Base-by-base conservation (phyloP, 1,140 invertebrate genomes). In the Lepidurus couesii region DNA sequence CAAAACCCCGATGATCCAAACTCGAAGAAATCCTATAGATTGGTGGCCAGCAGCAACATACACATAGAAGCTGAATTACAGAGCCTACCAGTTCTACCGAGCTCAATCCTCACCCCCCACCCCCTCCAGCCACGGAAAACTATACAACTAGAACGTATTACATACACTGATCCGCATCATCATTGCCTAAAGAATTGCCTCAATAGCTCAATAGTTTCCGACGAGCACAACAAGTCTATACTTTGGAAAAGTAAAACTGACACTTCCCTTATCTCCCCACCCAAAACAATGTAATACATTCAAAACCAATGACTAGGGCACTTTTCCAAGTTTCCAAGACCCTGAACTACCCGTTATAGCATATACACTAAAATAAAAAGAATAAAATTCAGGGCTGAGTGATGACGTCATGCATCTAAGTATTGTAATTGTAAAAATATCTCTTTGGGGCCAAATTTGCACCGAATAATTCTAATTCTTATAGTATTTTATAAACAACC, bases 1-100 rank as follows among this genome's bases (percentile, higher is more conserved):
- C 53, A 65, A 65, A 65, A 65, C 53, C 9, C 3, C 53, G 53
- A 65, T 65, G 53, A 65, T 65, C 53, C 53, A 65, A 34, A 65
- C 53, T 65, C 53, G 53, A 65, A 65, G 53, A 65, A 10, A 65
- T n/a, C 53, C n/a, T 65, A 7, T 13, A 65, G 16, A 65, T 65
- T 65, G 53, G 53, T 65, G 53, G 53, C 53, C 8, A 65, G 53
- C 8, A 65, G 13, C 53, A 16, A 13, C 53, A 21, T n/a, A 11
- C 16, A 13, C 53, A 65, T 21, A n/a, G 13, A 11, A 65, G 53
- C 53, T 16, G 6, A n/a, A 16, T 34, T 34, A 34, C 34, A 34
- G 34, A 34, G 34, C 34, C 34, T 34, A 4, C 34, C 34, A 34
- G 0, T 34, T 34, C 34, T 34, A 34, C 34, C 34, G 34, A 34